Evolutionary conservation across 2,113 vertebrate genomes (phyloP).

Genomic region (Oreochromis aureus): DNA sequence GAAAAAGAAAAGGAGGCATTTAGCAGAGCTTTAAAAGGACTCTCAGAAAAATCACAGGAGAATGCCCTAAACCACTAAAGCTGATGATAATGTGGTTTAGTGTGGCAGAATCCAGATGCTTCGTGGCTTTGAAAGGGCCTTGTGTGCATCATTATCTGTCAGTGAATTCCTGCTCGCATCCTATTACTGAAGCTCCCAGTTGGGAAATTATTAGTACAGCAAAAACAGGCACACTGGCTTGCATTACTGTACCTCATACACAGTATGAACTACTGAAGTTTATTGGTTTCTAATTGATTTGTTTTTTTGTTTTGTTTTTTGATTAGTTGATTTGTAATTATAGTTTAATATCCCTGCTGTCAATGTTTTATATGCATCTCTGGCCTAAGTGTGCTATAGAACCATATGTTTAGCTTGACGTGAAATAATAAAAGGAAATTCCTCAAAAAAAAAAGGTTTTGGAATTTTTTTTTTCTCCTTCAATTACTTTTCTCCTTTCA

Average conservation of each 20-base stretch:
- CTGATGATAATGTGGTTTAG: background rate
- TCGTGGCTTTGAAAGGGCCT: background rate
- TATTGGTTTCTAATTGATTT: background rate
- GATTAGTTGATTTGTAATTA: background rate
- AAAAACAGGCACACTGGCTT: background rate
- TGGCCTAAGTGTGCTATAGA: background rate
- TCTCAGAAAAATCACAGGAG: background rate
- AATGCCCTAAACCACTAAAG: background rate
- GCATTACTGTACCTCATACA: background rate
- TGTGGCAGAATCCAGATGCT: background rate
- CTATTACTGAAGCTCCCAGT: background rate
- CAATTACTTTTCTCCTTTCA: background rate
- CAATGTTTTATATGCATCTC: constrained; percentile 10
- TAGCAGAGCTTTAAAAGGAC: background rate
- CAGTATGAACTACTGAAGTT: background rate
- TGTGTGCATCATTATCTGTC: background rate
- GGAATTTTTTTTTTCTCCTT: background rate
- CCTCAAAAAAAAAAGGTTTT: background rate
- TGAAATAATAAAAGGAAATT: background rate
- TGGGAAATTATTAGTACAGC: background rate
- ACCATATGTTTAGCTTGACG: constrained; percentile 5
- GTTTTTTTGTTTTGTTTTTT: background rate
- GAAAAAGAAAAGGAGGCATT: background rate
- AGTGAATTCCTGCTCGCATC: background rate
- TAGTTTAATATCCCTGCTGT: background rate